These are phyloP conservation scores for Mallotus villosus DNA, from an alignment of 2,797 vertebrate genomes.

Conservation along the genomic window DNA sequence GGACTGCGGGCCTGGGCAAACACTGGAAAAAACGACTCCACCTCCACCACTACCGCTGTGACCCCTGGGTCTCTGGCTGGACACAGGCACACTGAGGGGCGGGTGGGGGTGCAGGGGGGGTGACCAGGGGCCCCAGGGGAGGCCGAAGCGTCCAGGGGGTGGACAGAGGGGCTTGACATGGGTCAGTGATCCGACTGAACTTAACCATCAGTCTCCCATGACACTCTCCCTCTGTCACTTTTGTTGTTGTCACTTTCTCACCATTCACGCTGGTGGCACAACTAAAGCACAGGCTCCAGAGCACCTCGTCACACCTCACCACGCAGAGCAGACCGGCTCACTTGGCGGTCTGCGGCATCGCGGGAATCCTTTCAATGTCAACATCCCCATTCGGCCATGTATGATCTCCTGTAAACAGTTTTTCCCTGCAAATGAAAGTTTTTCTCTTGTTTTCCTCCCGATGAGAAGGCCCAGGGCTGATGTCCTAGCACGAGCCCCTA, in stretches of 20 bases:
- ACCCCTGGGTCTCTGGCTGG: slow-evolving; percentile 57
- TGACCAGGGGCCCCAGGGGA: slow-evolving; percentile 49
- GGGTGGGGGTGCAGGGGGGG: slow-evolving; percentile 57
- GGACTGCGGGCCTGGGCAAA: slow-evolving; percentile 68
- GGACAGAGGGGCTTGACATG: slow-evolving; percentile 64
- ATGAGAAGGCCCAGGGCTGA: slow-evolving; percentile 36
- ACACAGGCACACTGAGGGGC: slow-evolving; percentile 49
- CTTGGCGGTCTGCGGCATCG: no score
- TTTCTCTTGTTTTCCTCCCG: slow-evolving; percentile 24
- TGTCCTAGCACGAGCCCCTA: slow-evolving; percentile 66
- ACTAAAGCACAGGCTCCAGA: slow-evolving; percentile 56
- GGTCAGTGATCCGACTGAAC: slow-evolving; percentile 71
- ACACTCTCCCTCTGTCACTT: slow-evolving; percentile 53
- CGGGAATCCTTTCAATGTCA: slow-evolving; percentile 50
- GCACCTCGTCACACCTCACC: slow-evolving; percentile 23
- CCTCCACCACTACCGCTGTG: slow-evolving; percentile 63
- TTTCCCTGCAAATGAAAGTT: neutral
- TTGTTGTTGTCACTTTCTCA: slow-evolving; percentile 31
- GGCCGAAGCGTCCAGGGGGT: slow-evolving; percentile 43
- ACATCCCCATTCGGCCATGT: slow-evolving; percentile 30
- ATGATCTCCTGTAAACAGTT: no score
- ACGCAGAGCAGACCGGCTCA: no score
- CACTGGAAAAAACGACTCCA: slow-evolving; percentile 57
- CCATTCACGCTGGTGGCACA: slow-evolving; percentile 35
- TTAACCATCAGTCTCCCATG: slow-evolving; percentile 75